These are phyloP conservation scores for Prionchulus punctatus DNA, from an alignment of 2,888 invertebrate species.

Conservation along the genomic window DNA sequence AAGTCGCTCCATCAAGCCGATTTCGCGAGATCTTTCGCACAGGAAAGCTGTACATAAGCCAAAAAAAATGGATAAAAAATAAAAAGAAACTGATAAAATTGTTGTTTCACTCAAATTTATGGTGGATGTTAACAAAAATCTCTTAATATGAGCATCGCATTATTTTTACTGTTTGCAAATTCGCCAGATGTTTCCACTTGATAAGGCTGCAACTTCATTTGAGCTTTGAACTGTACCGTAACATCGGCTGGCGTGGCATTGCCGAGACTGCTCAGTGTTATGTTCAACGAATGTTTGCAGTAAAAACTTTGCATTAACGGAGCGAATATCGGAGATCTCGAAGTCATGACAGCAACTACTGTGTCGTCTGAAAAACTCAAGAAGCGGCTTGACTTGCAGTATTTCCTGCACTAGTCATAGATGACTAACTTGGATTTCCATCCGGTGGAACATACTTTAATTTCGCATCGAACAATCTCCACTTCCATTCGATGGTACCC, in stretches of 20 bases:
- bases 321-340: neutral
- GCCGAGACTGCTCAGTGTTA: neutral
- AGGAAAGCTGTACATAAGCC: neutral
- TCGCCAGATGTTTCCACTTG: neutral
- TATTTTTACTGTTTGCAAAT: neutral
- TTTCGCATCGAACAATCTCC: neutral
- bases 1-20: slow-evolving; percentile 6
- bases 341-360: neutral
- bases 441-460: neutral
- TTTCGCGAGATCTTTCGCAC: slow-evolving; percentile 9
- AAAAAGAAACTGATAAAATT: neutral
- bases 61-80: neutral
- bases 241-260: neutral
- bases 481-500: neutral
- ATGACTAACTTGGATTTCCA: neutral
- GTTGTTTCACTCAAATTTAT: no score
- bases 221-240: slow-evolving; percentile 9
- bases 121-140: no score
- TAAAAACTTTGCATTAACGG: slow-evolving; percentile 6
- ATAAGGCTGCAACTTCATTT: slow-evolving; percentile 9
- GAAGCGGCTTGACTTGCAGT: neutral
- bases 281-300: slow-evolving; percentile 9
- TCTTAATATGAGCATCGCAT: no score
- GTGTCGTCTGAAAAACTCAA: neutral
- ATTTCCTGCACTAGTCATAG: neutral